Conservation (phyloP, 1,140 invertebrate species). For the Portunus trituberculatus region DNA sequence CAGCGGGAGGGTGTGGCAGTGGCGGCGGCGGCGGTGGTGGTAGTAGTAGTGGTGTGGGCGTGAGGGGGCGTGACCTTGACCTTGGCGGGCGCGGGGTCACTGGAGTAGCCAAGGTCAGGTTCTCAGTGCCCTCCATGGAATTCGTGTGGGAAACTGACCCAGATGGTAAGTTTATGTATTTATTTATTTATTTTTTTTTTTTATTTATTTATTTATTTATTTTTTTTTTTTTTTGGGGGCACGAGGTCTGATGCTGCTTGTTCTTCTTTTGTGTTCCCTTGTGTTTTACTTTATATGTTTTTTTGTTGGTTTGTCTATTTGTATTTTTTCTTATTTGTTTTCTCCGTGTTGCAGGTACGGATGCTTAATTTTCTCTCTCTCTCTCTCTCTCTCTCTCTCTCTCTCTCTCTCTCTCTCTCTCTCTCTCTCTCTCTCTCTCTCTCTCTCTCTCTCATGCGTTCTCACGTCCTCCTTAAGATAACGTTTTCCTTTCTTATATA, state of each 20-base stretch:
- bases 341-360: not conserved
- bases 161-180: conserved; percentile 53
- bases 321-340: too few species aligned
- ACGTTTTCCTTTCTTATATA: too few species aligned
- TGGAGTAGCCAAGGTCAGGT: conserved; percentile 69
- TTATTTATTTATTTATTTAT: too few species aligned
- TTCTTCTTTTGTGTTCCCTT: too few species aligned
- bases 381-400: not conserved
- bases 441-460: not conserved
- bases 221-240: not conserved
- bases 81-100: conserved; percentile 43
- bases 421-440: not conserved
- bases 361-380: not conserved
- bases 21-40: conserved; percentile 33
- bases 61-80: not conserved
- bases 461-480: too few species aligned
- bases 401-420: not conserved
- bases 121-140: conserved; percentile 71
- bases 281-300: too few species aligned
- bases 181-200: too few species aligned
- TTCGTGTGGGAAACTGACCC: conserved; percentile 73
- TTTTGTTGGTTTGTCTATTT: too few species aligned
- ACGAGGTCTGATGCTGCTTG: not conserved
- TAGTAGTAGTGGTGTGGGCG: not conserved
- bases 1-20: not conserved